A percentile compares a stretch with the other conserved stretches of the same genome.
These are phyloP conservation scores for Cossypha heuglini DNA, from an alignment of 2,797 vertebrate genomes.

Conservation along the genomic window DNA sequence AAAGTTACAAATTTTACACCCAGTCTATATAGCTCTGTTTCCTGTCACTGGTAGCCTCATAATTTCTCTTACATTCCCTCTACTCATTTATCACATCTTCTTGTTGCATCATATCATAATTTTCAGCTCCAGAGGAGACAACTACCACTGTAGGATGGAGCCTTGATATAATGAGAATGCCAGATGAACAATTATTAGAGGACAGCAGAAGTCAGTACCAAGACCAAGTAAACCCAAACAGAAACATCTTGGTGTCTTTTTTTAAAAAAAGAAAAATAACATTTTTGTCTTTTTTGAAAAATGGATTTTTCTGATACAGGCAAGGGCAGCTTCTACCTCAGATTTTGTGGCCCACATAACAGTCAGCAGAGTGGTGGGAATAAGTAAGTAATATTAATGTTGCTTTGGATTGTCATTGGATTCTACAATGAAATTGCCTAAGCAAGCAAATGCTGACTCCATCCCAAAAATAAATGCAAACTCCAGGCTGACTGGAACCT, in stretches of 20 bases:
- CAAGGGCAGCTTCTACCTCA: neutral
- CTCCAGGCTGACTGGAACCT: slow-evolving; percentile 2
- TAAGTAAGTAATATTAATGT: neutral
- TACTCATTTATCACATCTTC: neutral
- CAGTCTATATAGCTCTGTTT: neutral
- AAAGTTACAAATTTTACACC: neutral
- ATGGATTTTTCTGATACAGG: neutral
- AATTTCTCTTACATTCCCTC: neutral
- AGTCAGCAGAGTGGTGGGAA: neutral
- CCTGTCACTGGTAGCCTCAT: neutral
- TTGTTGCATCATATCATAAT: neutral
- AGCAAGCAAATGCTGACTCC: neutral
- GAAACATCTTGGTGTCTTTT: neutral
- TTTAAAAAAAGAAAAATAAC: neutral
- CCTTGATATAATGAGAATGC: neutral
- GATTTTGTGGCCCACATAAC: neutral
- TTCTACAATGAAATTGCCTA: neutral
- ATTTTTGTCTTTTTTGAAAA: neutral
- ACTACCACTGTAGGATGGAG: neutral
- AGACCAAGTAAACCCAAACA: neutral
- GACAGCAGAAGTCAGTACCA: neutral
- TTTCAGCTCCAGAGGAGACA: neutral
- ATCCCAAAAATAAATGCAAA: neutral
- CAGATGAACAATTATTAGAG: neutral
- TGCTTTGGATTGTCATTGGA: neutral